Evolutionary conservation across 2,888 invertebrate genomes (phyloP), one percentile per base, ranked within the genome.

Genomic region (Diachrysia chrysitis): DNA sequence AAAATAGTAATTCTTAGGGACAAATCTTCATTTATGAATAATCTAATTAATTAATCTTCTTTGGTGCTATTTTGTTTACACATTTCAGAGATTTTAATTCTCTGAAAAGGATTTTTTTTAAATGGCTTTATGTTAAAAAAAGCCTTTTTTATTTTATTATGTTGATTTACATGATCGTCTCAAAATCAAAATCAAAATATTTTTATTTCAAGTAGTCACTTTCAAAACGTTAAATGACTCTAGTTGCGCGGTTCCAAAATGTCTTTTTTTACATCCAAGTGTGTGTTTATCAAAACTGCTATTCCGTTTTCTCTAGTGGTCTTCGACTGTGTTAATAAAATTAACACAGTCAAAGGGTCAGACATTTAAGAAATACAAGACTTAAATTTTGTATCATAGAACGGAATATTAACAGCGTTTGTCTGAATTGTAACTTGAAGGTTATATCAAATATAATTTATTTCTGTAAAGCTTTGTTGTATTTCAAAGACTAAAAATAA

Each of bases 381-480:
- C 29, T 7, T 10, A 9, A 32, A 10, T 10, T 10, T 32, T 32
- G 0, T 10, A 0, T 32, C 10, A 32, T 25, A 25, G 14, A 37
- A 37, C 12, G 12, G 37, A 10, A 37, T 2, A 37, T 3, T 14
- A 37, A 2, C 12, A 12, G 14, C 10, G 10, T 42, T n/a, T n/a
- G n/a, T n/a, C n/a, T 5, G 6, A 42, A 16, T 42, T 16, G 6
- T 61, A 64, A 54, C 59, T 19, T 42, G 35, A 74, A 70, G 51
- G 59, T 56, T 48, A 71, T 63, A 51, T 17, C 2, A 29, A 29
- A 29, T 5, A 37, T 14, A 37, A 14, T n/a, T 42, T 6, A n/a
- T 16, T n/a, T n/a, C 4, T 16, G n/a, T 42, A 42, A 42, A 0
- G 0, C 42, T n/a, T 42, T 42, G n/a, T 42, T 42, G 16, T 42